These are phyloP conservation scores for Tetrao urogallus DNA, from an alignment of 2,113 vertebrate genomes.

Conservation along the genomic window DNA sequence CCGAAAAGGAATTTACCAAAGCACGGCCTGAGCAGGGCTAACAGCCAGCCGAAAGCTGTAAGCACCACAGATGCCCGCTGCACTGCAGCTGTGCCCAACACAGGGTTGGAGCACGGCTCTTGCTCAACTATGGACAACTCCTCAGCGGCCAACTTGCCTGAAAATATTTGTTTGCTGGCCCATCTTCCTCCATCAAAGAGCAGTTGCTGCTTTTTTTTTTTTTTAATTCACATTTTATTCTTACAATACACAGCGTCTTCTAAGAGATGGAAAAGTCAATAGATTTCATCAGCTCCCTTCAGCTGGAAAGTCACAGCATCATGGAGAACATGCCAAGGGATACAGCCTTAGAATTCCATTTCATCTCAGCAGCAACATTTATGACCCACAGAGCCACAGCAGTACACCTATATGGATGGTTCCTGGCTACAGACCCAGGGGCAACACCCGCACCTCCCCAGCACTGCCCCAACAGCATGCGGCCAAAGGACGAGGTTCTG, in stretches of 20 bases:
- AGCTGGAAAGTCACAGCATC: not conserved
- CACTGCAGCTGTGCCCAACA: accelerated
- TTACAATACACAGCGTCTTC: not conserved
- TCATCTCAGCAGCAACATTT: conserved; percentile 33
- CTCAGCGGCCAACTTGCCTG: not conserved
- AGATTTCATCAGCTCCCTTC: not conserved
- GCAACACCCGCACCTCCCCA: accelerated
- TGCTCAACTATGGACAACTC: not conserved
- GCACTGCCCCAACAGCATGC: not conserved
- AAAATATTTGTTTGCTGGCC: not conserved
- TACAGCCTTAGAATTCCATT: not conserved
- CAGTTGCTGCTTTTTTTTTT: not conserved
- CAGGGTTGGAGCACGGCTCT: accelerated
- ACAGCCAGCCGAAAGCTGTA: not conserved
- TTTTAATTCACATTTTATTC: not conserved
- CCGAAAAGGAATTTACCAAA: not conserved
- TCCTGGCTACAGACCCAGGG: not conserved
- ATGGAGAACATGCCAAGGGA: accelerated
- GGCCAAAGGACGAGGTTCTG: not conserved
- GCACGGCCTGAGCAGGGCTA: not conserved
- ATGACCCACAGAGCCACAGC: not conserved
- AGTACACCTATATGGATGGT: not conserved
- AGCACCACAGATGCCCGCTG: not conserved
- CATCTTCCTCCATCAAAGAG: not conserved
- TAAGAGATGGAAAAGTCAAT: not conserved